Evolutionary conservation across 2,797 vertebrate species (phyloP), one percentile per base, ranked within the genome.

Genomic region (Pogonophryne albipinna): DNA sequence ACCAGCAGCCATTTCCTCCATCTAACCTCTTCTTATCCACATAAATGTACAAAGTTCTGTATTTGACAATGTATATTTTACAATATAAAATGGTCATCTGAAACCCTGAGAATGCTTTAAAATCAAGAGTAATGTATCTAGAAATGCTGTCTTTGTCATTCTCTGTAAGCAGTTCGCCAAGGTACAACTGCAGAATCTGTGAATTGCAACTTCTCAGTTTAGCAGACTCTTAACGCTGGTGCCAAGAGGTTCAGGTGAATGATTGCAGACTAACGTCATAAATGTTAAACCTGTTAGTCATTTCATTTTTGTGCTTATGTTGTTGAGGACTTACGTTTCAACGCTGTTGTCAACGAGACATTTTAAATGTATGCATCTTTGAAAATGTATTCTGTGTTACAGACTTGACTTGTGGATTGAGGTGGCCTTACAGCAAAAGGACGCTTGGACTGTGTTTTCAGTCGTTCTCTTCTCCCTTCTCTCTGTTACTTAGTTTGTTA

Each of bases 341-440:
- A 76, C 81, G 89, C 85, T 88, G 83, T 93, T 73, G 74, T 89
- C 88, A 90, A 84, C 66, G 68, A 89, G 87, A 91, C 79, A 49
- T 82, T 84, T 85, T 85, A 89, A 88, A 89, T 86, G 87, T 90
- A 87, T 86, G 81, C 86, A 88, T 91, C 71, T 79, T 85, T 86
- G 71, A 66, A 91, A 87, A 85, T 90, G 88, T 93, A 74, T 90
- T 90, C 80, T 85, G 49, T 86, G 82, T 88, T 76, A 82, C 75
- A 93, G 84, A 93, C 88, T 91, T 94, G 85, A 95, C 87, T 74
- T 91, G 92, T 92, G 85, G 92, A 87, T 85, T 90, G 90, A 93
- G 90, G 93, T 94, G 94, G 94, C 94, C 95, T 96, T 95, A 94
- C 82, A 93, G 92, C 88, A 82, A 91, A 88, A 93, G 84, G 80